Base-by-base conservation (phyloP, 1,140 invertebrate genomes). In the Drosophila sp. region DNA sequence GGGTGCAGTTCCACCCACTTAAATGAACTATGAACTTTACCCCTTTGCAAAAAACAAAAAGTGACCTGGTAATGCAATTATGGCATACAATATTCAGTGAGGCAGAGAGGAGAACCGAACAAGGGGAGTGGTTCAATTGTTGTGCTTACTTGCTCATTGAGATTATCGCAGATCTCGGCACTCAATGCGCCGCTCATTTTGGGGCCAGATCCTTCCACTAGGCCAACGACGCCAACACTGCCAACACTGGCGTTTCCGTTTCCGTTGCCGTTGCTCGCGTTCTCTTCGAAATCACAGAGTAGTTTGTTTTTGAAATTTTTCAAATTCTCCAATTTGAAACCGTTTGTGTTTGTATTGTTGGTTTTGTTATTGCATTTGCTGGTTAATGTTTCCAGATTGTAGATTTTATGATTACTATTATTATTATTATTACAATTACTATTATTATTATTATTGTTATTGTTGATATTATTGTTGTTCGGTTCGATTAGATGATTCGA, bases 291-390 rank as follows among this genome's bases (percentile, higher is more conserved):
- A 89, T 92, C 91, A 84, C 90, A 89, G 66, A 92, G 83, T 41
- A 92, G 75, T 90, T 91, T 92, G 73, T 92, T 92, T 69, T 92
- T 92, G 47, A 92, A 91, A 78, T 92, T 92, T 58, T 92, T 92
- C 4, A 92, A 41, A 68, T 92, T 89, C 54, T 92, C 91, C 74
- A 92, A 76, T 64, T 92, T 92, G 66, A 91, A 92, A 63, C 90
- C 89, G 91, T 92, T 92, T 23, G 89, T 91, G 55, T 91, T 92
- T 3, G 90, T 92, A 54, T 92, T 92, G 56, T 91, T 92, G 2
- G 90, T 90, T 67, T 91, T 91, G 47, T 91, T 91, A 35, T 85
- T 91, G 40, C 83, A 90, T 87, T 91, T 91, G 58, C 85, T 91
- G 25, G 90, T 85, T 60, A 91, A 62, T 3, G 75, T 86, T 68